phyloP scores from a whole-genome alignment of 2,113 vertebrate species.

The Thermophis baileyi region DNA sequence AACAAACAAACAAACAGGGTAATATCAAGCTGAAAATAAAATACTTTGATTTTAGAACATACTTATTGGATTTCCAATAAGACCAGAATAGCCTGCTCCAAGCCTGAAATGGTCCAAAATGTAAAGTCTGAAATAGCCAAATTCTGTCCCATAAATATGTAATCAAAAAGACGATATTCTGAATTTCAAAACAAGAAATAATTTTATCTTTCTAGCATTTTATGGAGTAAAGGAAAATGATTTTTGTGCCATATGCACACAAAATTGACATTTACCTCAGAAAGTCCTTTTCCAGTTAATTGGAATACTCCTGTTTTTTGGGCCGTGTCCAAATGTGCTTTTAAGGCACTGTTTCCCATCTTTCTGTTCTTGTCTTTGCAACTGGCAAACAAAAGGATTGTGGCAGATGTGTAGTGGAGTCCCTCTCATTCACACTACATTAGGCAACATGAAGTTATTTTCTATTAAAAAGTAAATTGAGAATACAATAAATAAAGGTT shows the following conservation, averaged over 20 bases:
- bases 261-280: constrained; percentile 75
- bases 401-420: neutral
- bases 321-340: constrained; percentile 95
- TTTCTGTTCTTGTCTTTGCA: constrained; percentile 17
- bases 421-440: neutral
- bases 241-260: neutral
- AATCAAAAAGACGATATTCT: neutral
- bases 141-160: neutral
- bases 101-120: neutral
- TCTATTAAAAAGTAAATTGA: constrained; percentile 29
- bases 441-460: neutral
- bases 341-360: constrained; percentile 96
- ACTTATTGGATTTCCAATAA: neutral
- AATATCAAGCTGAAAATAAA: neutral
- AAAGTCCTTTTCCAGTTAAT: constrained; percentile 86
- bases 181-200: neutral
- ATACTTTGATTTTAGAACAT: neutral
- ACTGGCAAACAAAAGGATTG: accelerated
- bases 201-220: neutral
- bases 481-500: neutral
- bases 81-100: neutral
- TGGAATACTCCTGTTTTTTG: constrained; percentile 98
- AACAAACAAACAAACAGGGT: neutral
- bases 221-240: neutral
- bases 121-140: neutral